These are phyloP conservation scores for Phenganax marumi DNA, from an alignment of 92 coral and sea anemone genomes.

Conservation along the genomic window DNA sequence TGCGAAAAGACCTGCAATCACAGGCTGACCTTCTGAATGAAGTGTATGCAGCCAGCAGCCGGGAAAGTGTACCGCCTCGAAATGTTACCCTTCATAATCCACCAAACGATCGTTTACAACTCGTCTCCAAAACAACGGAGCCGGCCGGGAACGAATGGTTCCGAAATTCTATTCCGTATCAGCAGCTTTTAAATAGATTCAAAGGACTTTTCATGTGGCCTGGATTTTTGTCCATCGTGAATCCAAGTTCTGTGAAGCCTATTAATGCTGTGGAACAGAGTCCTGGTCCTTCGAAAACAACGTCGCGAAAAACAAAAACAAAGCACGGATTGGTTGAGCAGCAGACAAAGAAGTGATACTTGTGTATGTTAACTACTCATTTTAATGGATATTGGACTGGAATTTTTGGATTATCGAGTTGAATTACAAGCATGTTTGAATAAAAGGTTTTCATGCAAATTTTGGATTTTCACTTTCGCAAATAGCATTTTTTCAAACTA, in stretches of 20 bases:
- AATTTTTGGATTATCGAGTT: too few relatives aligned
- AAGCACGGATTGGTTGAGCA: neutral
- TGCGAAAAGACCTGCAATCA: conserved; percentile 59
- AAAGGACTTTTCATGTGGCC: conserved; percentile 90
- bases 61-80: neutral
- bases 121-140: conserved; percentile 34
- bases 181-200: conserved; percentile 73
- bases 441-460: too few relatives aligned
- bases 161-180: conserved; percentile 66
- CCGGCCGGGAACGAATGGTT: conserved; percentile 14
- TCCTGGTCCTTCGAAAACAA: neutral
- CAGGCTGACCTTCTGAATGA: conserved; percentile 54
- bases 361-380: too few relatives aligned
- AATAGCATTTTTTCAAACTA: too few relatives aligned
- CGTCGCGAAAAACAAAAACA: neutral
- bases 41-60: neutral
- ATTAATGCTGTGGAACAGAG: neutral
- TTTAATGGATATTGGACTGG: too few relatives aligned
- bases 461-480: too few relatives aligned
- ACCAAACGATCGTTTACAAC: conserved; percentile 12
- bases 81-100: neutral
- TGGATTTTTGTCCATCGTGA: conserved; percentile 66
- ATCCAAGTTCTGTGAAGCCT: conserved; percentile 18
- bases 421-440: too few relatives aligned
- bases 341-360: too few relatives aligned